phyloP scores from a whole-genome alignment of 2,888 invertebrate species.

The Rutpela maculata region DNA sequence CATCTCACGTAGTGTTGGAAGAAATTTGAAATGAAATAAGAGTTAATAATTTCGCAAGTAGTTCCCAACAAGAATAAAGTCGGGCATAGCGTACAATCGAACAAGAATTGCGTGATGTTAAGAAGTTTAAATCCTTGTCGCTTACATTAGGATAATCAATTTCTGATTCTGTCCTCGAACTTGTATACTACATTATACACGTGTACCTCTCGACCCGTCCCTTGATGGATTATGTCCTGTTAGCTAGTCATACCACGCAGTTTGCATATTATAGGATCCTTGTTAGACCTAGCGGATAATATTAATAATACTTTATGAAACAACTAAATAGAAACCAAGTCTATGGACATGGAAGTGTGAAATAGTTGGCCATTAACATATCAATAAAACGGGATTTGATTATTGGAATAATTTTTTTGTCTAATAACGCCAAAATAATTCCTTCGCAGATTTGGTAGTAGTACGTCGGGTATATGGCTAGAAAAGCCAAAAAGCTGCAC shows the following conservation, averaged over 20 bases:
- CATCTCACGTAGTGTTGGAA: constrained; percentile 35
- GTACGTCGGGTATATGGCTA: no score
- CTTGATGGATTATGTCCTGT: constrained; percentile 62
- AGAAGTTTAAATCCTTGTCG: constrained; percentile 22
- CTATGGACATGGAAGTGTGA: neutral
- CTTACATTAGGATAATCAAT: constrained; percentile 17
- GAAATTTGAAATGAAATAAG: constrained; percentile 21
- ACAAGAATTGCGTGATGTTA: constrained; percentile 4
- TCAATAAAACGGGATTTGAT: no score
- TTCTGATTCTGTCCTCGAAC: constrained; percentile 54
- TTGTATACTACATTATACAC: constrained; percentile 63
- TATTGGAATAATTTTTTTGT: no score
- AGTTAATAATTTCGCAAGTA: constrained; percentile 17
- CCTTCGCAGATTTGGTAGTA: no score
- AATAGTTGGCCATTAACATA: no score
- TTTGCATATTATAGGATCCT: constrained; percentile 22
- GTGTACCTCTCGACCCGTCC: constrained; percentile 60
- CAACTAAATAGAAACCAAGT: neutral
- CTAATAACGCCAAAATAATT: no score
- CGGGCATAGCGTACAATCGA: constrained; percentile 10
- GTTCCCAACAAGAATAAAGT: constrained; percentile 22
- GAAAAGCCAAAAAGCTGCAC: no score
- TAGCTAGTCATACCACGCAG: constrained; percentile 31
- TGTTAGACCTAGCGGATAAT: constrained; percentile 6
- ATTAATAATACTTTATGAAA: constrained; percentile 8